Conservation (phyloP, 2,113 vertebrate species). For the Damaliscus lunatus region DNA sequence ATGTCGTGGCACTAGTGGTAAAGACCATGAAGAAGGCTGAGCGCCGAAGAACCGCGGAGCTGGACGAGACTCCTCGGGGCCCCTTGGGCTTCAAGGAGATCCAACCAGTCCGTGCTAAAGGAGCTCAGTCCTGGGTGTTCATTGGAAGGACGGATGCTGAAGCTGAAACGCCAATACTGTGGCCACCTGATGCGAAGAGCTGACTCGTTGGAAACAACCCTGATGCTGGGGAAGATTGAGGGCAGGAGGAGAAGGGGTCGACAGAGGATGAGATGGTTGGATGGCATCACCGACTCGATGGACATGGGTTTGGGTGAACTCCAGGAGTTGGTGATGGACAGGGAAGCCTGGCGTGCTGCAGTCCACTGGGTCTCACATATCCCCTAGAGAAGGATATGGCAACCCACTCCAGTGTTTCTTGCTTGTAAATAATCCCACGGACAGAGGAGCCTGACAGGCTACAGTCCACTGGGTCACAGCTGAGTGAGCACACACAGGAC, state of each 20-base stretch:
- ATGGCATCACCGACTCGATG: not conserved
- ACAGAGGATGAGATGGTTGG: not conserved
- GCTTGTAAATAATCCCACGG: not conserved
- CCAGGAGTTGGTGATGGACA: not conserved
- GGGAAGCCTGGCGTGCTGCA: not conserved
- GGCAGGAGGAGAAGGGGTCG: not conserved
- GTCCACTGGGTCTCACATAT: not conserved
- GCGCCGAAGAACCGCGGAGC: accelerated
- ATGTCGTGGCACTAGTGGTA: not conserved
- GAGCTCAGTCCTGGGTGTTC: not conserved
- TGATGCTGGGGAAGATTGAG: not conserved
- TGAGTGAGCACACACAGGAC: not conserved
- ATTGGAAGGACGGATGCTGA: not conserved
- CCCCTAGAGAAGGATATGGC: not conserved
- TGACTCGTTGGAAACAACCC: not conserved
- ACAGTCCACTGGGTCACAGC: not conserved
- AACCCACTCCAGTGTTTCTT: not conserved
- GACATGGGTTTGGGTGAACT: not conserved
- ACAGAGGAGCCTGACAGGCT: not conserved
- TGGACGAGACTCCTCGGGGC: not conserved
- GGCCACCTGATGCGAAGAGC: not conserved
- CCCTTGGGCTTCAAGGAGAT: not conserved
- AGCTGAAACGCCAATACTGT: not conserved
- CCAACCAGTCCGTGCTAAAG: not conserved
- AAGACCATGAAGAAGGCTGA: not conserved